Evolutionary conservation across 2,888 invertebrate species (phyloP), one percentile per base, ranked within the genome.

Genomic region (Rambutsinella grinnellia): DNA sequence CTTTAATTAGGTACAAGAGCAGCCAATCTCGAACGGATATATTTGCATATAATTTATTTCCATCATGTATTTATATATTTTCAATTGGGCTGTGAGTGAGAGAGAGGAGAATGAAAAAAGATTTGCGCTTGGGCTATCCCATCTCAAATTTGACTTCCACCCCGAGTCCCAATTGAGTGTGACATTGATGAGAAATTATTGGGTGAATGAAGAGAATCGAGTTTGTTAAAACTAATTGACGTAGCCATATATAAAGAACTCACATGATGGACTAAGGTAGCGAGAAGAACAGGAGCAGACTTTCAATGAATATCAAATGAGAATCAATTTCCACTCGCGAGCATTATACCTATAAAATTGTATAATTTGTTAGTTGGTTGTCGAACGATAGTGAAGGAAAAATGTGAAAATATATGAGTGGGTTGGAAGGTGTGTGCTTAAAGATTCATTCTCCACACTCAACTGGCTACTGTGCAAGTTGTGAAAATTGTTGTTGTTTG

Each of bases 151-250:
- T 44, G 13, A 6, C 8, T 49, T n/a, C 49, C 49, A 49, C n/a
- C n/a, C 49, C 19, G 8, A 49, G 57, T 5, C 44, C 65, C 65
- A 63, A 63, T 72, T 75, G 78, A 68, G 62, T 70, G 75, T 78
- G 82, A 81, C 82, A 81, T 66, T 79, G 79, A 82, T 82, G 82
- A 78, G 82, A 78, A 81, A 74, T 81, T 82, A 81, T 77, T 75
- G 76, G 78, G 76, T 76, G 78, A 72, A 80, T 78, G 62, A 68
- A 68, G 75, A 70, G 75, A 62, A 76, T 75, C 75, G 75, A 66
- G 70, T 76, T 76, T 76, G 69, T 76, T 76, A 75, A 75, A 75
- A 75, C 75, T 75, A 75, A 75, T 75, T 75, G 75, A 68, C 68
- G 57, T 75, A 56, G 36, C 72, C 72, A 72, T 66, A 66, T 61